These are phyloP conservation scores for Parnassius apollo DNA, from an alignment of 2,888 invertebrate species.

Conservation along the genomic window DNA sequence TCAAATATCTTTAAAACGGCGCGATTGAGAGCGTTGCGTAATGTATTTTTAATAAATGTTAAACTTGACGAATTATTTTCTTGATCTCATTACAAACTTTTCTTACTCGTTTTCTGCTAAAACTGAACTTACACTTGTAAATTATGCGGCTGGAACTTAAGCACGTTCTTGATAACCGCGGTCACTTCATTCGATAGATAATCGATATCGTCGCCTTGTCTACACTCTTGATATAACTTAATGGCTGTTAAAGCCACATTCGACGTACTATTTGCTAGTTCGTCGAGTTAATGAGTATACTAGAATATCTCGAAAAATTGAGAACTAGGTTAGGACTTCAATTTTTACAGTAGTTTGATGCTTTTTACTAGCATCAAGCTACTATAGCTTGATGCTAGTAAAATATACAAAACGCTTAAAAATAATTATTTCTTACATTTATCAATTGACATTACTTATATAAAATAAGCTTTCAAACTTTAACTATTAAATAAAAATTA, in stretches of 20 bases:
- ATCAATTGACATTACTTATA: too few species aligned
- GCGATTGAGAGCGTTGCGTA: too few species aligned
- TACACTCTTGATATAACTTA: conserved; percentile 21
- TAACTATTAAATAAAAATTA: too few species aligned
- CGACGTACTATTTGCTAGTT: conserved; percentile 17
- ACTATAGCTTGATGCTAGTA: too few species aligned
- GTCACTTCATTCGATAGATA: conserved; percentile 29
- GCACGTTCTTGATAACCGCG: conserved; percentile 50
- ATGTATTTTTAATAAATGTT: too few species aligned
- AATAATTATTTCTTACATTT: too few species aligned
- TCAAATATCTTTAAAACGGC: too few species aligned
- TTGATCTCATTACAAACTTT: too few species aligned
- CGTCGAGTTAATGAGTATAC: conserved; percentile 5
- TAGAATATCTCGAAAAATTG: neutral
- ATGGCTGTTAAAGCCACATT: conserved; percentile 18
- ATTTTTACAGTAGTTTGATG: neutral
- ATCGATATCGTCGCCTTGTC: conserved; percentile 23
- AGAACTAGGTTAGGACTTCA: neutral
- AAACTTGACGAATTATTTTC: too few species aligned
- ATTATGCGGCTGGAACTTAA: conserved; percentile 38
- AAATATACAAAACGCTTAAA: too few species aligned
- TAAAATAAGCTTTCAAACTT: too few species aligned
- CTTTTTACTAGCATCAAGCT: too few species aligned
- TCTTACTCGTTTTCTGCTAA: neutral
- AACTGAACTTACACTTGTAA: conserved; percentile 15